Base-by-base conservation (phyloP, 30 jellyfish, hydroid and myxozoan species). In the Chrysaora quinquecirrha region DNA sequence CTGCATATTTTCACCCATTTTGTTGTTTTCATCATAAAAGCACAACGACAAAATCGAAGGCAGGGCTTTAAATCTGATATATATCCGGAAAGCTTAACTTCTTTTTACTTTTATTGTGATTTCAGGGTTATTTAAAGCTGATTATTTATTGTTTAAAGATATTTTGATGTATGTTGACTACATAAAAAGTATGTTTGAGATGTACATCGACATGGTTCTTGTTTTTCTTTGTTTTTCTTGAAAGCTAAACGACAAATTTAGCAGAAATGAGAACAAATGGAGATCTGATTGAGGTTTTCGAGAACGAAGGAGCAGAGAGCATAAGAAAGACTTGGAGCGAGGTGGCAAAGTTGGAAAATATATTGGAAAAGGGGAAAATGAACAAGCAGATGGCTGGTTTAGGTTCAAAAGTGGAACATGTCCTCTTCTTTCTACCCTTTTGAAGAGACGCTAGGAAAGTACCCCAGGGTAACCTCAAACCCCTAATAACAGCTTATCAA, bases 11-110 rank as follows among this genome's bases (percentile, higher is more conserved):
- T 52, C 6, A 3, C 2, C 68, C 12, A 3, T 20, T 7, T 52
- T 20, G 68, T 52, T 52, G 68, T 52, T 20, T 52, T 20, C 68
- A 52, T 19, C 12, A 52, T 9, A 52, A 52, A 3, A 25, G 68
- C 12, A 10, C 24, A 52, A 76, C 78, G 61, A 76, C 65, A 30
- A 48, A 34, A 76, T 76, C 88, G 52, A 28, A 76, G 88, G 88
- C 29, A 50, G 88, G 88, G 88, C 88, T 31, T 76, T 76, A 76
- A 76, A 76, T 34, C 88, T 62, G 68, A 30, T 30, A 35, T 32
- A 56, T 62, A 76, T 76, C 88, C 88, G 88, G 88, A 76, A 76
- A 76, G 75, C 78, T 76, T 76, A 76, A 60, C 76, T 19, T 52
- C 68, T 43, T 9, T 16, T 43, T 9, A 43, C 9, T 43, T 43